phyloP scores from a whole-genome alignment of 37 sponge, comb jelly and placozoan species.

The Tethya wilhelma region DNA sequence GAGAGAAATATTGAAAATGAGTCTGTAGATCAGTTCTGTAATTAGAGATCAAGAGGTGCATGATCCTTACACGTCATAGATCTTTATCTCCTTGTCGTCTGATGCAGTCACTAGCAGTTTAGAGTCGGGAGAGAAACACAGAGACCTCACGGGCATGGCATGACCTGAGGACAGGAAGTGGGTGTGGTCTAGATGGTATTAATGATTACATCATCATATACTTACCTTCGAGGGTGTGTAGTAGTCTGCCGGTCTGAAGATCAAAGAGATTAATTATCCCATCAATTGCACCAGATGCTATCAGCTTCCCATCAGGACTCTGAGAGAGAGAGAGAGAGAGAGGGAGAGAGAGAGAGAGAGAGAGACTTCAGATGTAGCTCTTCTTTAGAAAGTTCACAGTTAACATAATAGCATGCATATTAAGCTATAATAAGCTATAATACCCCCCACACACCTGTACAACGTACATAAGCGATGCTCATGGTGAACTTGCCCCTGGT shows the following conservation, averaged over 20 bases:
- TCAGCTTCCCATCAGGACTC: constrained; percentile 94
- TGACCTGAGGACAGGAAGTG: constrained; percentile 70
- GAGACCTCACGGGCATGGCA: constrained; percentile 95
- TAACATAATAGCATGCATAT: too few species aligned
- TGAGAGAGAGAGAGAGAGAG: constrained; percentile 28
- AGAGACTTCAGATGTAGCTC: too few species aligned
- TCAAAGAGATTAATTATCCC: constrained; percentile 96
- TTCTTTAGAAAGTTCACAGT: too few species aligned
- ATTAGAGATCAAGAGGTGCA: too few species aligned
- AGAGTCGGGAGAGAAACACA: constrained; percentile 94
- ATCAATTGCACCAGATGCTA: constrained; percentile 97
- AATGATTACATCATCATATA: background rate
- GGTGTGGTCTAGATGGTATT: background rate
- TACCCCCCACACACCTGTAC: too few species aligned
- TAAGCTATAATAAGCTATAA: too few species aligned
- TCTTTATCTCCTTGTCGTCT: constrained; percentile 95
- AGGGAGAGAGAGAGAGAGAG: too few species aligned
- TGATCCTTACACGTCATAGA: constrained; percentile 89
- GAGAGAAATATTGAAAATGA: background rate
- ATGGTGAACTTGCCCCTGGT: constrained; percentile 96
- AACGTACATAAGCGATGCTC: constrained; percentile 95
- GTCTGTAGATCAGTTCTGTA: background rate
- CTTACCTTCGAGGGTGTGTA: constrained; percentile 91
- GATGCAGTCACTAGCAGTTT: constrained; percentile 88
- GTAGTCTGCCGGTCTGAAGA: constrained; percentile 75